Evolutionary conservation across 2,888 invertebrate species (phyloP), one percentile per base, ranked within the genome.

Genomic region (Tetrapedia diversipes): DNA sequence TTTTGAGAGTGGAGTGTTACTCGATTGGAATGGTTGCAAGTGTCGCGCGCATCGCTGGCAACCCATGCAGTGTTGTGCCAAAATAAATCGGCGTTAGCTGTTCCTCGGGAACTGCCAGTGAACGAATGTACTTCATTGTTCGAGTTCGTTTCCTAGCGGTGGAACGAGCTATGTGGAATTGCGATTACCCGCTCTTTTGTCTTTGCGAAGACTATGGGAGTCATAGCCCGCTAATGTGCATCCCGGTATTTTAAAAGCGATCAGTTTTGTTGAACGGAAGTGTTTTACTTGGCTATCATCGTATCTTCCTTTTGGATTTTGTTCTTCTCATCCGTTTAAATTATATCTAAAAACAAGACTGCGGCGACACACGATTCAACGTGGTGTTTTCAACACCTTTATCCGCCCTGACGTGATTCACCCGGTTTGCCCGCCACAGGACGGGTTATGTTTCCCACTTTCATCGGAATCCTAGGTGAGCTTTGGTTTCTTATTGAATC

Each of bases 391-490:
- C 77, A 53, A 69, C 71, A 73, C 43, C 65, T 66, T 34, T 70
- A 71, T 76, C 82, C 78, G 74, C 70, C 80, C 81, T 80, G 86
- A 81, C 81, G 81, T 80, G 76, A 81, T 80, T 84, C 73, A 70
- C 77, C 82, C 83, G 77, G 79, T 83, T 84, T 80, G 80, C 86
- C 88, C 89, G 88, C 87, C 87, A 90, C 89, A 88, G 82, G 88
- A 92, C 93, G 93, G 94, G 94, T 94, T 94, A 94, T 94, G 94
- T 94, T 94, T 93, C 93, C 93, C 92, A 95, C 95, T 94, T 95
- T 94, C 93, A 95, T 95, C 93, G 94, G 94, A 92, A 95, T 95
- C 93, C 93, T 95, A 95, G 94, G 95, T 95, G 93, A 94, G 94
- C 93, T 87, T 85, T 87, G 27, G 4, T 51, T 63, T 51, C 19